Evolutionary conservation across 2,113 vertebrate genomes (phyloP), one percentile per base, ranked within the genome.

Genomic region (Clarias batrachus): DNA sequence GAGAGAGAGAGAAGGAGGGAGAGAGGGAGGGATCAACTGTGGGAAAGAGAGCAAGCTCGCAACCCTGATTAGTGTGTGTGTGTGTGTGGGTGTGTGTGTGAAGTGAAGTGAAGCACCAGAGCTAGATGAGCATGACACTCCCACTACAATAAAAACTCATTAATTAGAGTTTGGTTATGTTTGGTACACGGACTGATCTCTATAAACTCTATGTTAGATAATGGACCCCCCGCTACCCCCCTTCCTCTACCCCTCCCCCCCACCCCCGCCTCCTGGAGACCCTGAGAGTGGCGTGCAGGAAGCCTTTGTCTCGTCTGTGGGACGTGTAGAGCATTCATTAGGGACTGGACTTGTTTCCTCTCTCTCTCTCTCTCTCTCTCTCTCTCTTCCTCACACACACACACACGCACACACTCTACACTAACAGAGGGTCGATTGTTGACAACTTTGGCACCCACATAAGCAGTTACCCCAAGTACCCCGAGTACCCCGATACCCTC

Each of bases 281-380:
- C 88, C 94, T 91, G 90, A 92, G 93, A 91, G 89, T 86, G 88
- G 82, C 91, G 90, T 91, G 93, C 92, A 90, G 91, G 89, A 90
- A 86, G 91, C 87, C 82, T 82, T 91, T 93, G 92, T 94, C 94
- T 94, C 3, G 93, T 93, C 83, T 12, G 71, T 88, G 87, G 71
- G 86, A 76, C 41, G 89, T 91, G 91, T 85, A 86, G 14, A 57
- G 90, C 89, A 93, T 93, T 92, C 93, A 94, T 88, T 89, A 84
- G 90, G 91, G 91, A 91, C 89, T 90, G 80, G 91, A 90, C 37
- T 54, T 89, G 71, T 89, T 91, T 88, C 90, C 80, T 79, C 81
- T 84, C 83, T 82, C 86, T 63, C 37, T 79, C 77, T 52, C 63
- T 80, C 76, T 57, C 83, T 30, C 71, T 70, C 81, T 70, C 63